Percentiles rank a stretch among this genome's conserved stretches.
These are phyloP conservation scores for Cryptoprocta ferox DNA, from an alignment of 2,797 vertebrate genomes.

Conservation along the genomic window DNA sequence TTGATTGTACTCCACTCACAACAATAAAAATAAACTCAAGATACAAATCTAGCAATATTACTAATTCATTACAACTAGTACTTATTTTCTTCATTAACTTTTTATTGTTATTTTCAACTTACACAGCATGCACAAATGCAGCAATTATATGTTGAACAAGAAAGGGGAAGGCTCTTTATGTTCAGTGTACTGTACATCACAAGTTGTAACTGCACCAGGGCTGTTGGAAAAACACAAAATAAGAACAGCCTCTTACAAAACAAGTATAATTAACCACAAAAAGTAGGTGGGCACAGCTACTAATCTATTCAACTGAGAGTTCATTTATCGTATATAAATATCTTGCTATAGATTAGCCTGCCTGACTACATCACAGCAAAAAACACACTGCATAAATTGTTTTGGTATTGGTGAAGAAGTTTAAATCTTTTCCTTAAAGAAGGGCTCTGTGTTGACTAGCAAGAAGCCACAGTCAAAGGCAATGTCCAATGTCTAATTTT, in stretches of 20 bases:
- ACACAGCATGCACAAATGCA: conserved; percentile 81
- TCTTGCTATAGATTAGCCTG: conserved; percentile 59
- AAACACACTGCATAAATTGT: conserved; percentile 32
- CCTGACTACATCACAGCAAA: conserved; percentile 35
- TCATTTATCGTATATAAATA: conserved; percentile 67
- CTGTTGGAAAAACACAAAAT: conserved; percentile 51
- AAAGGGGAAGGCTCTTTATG: conserved; percentile 72
- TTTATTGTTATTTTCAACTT: conserved; percentile 83
- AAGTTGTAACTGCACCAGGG: conserved; percentile 67
- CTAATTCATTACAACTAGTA: conserved; percentile 84
- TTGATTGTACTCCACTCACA: conserved; percentile 80
- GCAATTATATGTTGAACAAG: conserved; percentile 81
- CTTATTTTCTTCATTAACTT: conserved; percentile 87
- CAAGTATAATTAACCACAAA: conserved; percentile 71
- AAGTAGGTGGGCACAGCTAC: conserved; percentile 62
- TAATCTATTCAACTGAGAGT: conserved; percentile 42
- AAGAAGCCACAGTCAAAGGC: conserved; percentile 17
- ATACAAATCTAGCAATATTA: conserved; percentile 84
- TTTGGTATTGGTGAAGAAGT: conserved; percentile 45
- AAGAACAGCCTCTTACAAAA: conserved; percentile 69
- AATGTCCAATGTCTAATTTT: background rate
- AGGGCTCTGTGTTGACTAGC: background rate
- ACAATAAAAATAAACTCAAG: conserved; percentile 82
- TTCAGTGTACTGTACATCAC: conserved; percentile 70
- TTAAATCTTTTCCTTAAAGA: conserved; percentile 49